Evolutionary conservation across 2,888 invertebrate genomes (phyloP), one percentile per base, ranked within the genome.

Genomic region (Apamea monoglypha): DNA sequence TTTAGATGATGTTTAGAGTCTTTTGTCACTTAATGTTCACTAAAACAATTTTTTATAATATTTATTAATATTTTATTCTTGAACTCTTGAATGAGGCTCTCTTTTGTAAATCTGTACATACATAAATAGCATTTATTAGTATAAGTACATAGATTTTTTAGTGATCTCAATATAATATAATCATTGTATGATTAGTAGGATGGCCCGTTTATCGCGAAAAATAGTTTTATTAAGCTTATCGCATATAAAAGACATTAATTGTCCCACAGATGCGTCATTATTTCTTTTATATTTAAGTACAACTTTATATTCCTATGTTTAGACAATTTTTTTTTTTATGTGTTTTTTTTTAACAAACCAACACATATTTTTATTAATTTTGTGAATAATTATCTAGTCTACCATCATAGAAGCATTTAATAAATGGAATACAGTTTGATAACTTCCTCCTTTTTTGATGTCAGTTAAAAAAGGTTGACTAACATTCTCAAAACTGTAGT

Each of bases 71-170:
- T 73, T 78, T 74, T 66, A 75, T 72, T 68, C 61, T 71, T 63
- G 25, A 67, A 72, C 66, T 76, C 77, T 67, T 81, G 32, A 77
- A 63, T n/a, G 72, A 85, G 82, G 81, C 80, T 90, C 83, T 87
- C 85, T 90, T 86, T 77, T 88, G 88, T 88, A 90, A 82, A 90
- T 90, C 81, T 91, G 89, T 91, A 91, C 53, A 89, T 91, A 91
- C 63, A 72, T 84, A 84, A 47, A 80, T 88, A 88, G 92, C 91
- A 92, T 91, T 91, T 92, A 91, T 88, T 91, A 88, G 83, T 68
- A 69, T 86, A 89, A 88, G 85, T 88, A 87, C 21, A 84, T 85
- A 90, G 83, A 75, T 86, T 86, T 86, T 87, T 84, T 91, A 89
- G 87, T 89, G 91, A 92, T 92, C 91, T 92, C 92, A 92, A 64